Conservation (phyloP, 2,113 vertebrate species). For the Campylomormyrus numenius region DNA sequence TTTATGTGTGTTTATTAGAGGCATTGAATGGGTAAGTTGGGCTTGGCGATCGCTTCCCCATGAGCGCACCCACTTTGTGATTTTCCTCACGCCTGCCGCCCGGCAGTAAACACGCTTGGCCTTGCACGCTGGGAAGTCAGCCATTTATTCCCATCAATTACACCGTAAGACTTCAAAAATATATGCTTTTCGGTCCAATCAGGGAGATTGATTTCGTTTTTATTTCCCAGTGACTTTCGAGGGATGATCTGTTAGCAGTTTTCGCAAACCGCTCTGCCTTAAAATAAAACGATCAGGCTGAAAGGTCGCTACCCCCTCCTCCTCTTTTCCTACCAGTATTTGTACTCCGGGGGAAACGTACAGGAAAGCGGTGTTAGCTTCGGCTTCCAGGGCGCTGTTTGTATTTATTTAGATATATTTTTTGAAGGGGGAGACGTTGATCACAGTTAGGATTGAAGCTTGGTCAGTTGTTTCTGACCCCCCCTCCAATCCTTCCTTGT, state of each 20-base stretch:
- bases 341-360: background rate
- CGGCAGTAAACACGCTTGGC: conserved; percentile 35
- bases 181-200: background rate
- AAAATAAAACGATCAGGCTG: background rate
- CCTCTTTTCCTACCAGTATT: background rate
- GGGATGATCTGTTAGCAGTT: background rate
- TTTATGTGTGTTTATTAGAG: background rate
- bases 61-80: conserved; percentile 1
- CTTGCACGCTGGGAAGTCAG: conserved; percentile 21
- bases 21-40: conserved; percentile 32
- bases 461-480: background rate
- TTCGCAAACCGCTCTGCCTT: background rate
- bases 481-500: background rate
- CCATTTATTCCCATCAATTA: conserved; percentile 10
- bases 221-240: background rate
- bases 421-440: background rate
- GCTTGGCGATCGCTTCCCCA: conserved; percentile 22
- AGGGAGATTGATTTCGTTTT: background rate
- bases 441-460: background rate
- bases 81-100: conserved; percentile 25
- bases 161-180: background rate
- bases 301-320: background rate
- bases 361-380: background rate
- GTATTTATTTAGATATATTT: background rate
- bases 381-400: background rate